Evolutionary conservation across 1,140 invertebrate species (phyloP), one percentile per base, ranked within the genome.

Genomic region (Caenorhabditis tropicalis): DNA sequence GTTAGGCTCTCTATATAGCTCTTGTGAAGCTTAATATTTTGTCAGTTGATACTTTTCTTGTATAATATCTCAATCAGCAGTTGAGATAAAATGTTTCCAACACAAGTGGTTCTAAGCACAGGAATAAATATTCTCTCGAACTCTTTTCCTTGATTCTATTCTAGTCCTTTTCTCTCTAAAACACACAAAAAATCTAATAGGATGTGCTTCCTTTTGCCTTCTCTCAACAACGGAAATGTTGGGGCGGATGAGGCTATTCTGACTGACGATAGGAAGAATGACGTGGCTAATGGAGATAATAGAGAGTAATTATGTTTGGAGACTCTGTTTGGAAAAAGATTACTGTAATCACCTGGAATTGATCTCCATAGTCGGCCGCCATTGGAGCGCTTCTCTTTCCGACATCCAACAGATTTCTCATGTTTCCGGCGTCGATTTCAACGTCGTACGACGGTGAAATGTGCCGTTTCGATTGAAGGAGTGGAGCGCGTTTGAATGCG

Each of bases 371-470:
- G 19, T 85, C 84, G 24, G 33, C 60, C 9, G 84, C 79, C 51
- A 85, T 56, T 56, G 74, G 48, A 33, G 81, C 79, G 24, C 81
- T 81, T 85, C 84, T 60, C 58, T 85, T 85, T 27, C 84, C 84
- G 33, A 85, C 46, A 79, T 85, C 58, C 53, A 85, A 48, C 51
- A 85, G 48, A 21, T 53, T 60, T 53, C 84, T 85, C 79, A 85
- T 81, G 53, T 81, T 81, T 31, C 84, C 84, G 21, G 81, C 49
- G 79, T 85, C 84, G 12, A 83, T 51, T 36, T 85, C 84, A 15
- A 82, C 84, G 24, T 82, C 84, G 56, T 83, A 58, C 7, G 84
- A 81, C 12, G 84, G 84, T n/a, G 84, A 81, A 74, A 85, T 81
- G 39, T 85, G 84, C 39, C 84, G 53, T 53, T 85, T 85, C 56